Evolutionary conservation across 2,888 invertebrate species (phyloP), one percentile per base, ranked within the genome.

Genomic region (Halictus ligatus): DNA sequence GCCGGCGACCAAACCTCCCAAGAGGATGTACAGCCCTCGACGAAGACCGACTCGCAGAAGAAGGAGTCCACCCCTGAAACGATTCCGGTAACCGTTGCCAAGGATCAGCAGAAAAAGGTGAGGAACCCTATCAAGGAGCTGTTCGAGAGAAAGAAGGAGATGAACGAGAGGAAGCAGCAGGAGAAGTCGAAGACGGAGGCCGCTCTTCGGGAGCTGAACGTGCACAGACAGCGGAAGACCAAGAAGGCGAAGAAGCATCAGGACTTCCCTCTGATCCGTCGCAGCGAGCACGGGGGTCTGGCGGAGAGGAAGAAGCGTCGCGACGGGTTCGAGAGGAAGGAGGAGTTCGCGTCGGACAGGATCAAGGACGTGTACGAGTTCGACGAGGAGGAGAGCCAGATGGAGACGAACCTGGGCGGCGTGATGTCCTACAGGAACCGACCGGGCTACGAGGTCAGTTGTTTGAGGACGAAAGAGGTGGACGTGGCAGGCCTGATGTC

Each of bases 301-400:
- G 89, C 89, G 0, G 95, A 95, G 80, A 92, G 91, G 50, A 95
- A 95, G 71, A 95, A 94, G 73, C 93, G 95, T 21, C 92, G 93
- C 0, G 93, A 92, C 0, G 91, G 84, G 13, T 81, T 88, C 2
- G 92, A 93, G 0, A 91, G 92, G 10, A 93, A 93, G 73, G 88
- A 89, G 18, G 89, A 88, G 3, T 48, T 85, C 3, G 54, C 58
- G 1, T 80, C 81, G n/a, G 89, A 90, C 5, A 92, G 90, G 54
- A 91, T 94, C 8, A 95, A 95, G 67, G 95, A 95, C 18, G 87
- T 95, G 6, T 95, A 95, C 71, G 95, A 95, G n/a, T 95, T 95
- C 75, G 95, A 95, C 67, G 95, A 95, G 7, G 95, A 95, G 15
- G 95, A 95, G 67, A 95, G 94, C 78, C 93, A 92, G 35, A 84